phyloP scores from a whole-genome alignment of 2,797 vertebrate genomes.

The Urophycis tenuis region DNA sequence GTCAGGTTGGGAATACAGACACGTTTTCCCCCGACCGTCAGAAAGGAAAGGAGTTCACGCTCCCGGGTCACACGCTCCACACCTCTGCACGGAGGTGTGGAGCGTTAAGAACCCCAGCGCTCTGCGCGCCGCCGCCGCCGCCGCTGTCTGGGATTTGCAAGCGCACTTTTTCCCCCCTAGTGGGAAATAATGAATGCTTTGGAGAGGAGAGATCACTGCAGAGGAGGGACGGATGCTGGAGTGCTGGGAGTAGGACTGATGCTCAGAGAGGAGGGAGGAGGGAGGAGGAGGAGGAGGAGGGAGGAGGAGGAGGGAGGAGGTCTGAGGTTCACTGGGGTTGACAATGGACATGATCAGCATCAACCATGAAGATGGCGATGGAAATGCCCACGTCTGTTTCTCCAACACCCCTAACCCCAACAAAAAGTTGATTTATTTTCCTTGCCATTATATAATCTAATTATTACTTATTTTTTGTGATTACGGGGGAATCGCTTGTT shows the following conservation, averaged over 20 bases:
- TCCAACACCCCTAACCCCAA: no score
- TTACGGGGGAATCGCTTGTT: not conserved
- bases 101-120: not conserved
- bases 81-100: slow-evolving; percentile 51
- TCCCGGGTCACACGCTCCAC: slow-evolving; percentile 44
- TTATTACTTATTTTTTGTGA: not conserved
- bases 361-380: no score
- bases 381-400: not conserved
- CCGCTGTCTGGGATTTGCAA: slow-evolving; percentile 42
- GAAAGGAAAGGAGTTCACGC: slow-evolving; percentile 56
- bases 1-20: slow-evolving; percentile 51
- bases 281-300: no score
- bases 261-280: not conserved
- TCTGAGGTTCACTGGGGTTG: slow-evolving; percentile 7
- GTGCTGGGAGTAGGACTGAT: not conserved
- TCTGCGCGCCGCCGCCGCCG: no score
- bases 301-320: no score
- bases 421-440: no score
- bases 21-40: slow-evolving; percentile 43
- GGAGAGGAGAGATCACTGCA: slow-evolving; percentile 35
- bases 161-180: slow-evolving; percentile 26
- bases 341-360: not conserved
- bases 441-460: not conserved
- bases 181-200: slow-evolving; percentile 37
- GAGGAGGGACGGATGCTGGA: not conserved